Conservation (phyloP, 2,888 invertebrate genomes). For the Cerastis rubricosa region DNA sequence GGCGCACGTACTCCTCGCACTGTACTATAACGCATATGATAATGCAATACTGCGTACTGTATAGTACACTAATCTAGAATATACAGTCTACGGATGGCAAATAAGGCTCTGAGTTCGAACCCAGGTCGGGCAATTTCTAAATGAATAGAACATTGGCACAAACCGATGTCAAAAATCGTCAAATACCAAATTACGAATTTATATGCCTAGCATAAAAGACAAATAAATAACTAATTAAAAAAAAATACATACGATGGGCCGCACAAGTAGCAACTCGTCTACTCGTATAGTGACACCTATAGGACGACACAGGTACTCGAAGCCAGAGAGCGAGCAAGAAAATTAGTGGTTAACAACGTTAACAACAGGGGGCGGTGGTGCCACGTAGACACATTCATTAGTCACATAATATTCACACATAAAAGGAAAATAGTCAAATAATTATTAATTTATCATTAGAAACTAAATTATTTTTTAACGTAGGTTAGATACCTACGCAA, state of each 20-base stretch:
- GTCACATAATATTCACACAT: background rate
- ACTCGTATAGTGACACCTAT: conserved; percentile 32
- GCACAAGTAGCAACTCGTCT: background rate
- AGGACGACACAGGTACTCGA: background rate
- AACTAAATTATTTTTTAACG: background rate
- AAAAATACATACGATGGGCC: background rate
- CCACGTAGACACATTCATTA: background rate
- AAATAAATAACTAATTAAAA: background rate
- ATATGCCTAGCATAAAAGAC: background rate
- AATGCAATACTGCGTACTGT: too few species aligned
- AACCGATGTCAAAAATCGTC: background rate
- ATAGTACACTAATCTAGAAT: too few species aligned
- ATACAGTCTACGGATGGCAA: too few species aligned
- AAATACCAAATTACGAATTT: background rate
- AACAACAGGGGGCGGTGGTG: background rate
- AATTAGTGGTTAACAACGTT: background rate
- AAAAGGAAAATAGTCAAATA: background rate
- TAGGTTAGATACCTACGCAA: background rate
- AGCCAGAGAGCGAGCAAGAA: background rate
- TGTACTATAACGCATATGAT: too few species aligned
- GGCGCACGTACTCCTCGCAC: too few species aligned
- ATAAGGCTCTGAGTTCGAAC: background rate
- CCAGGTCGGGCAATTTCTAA: background rate
- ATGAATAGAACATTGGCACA: background rate
- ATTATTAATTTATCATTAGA: background rate